Evolutionary conservation across 1,140 invertebrate genomes (phyloP), one percentile per base, ranked within the genome.

Genomic region (Odontomachus brunneus): DNA sequence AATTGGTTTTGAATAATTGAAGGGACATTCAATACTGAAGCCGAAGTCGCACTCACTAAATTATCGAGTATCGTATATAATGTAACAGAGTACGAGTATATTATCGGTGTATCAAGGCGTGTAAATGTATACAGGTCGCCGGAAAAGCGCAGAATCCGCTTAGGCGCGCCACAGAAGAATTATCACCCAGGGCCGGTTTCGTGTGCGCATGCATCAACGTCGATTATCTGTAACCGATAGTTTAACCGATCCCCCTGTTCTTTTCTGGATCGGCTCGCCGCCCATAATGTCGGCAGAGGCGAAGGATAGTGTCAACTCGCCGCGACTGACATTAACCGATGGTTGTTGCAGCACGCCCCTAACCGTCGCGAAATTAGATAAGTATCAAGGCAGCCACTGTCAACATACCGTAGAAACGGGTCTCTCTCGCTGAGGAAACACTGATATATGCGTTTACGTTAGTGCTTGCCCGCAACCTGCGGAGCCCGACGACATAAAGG

Each of bases 381-480:
- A 80, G 65, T 80, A 80, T 80, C 75, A 22, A 24, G 49, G 59
- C 17, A 38, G 33, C 38, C 15, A 80, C 75, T 80, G 75, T 80
- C 65, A 71, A 80, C 65, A 71, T 59, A 57, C 22, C 65, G 49
- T 4, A 69, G 65, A 67, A 14, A 29, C 74, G 65, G 29, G 48
- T 51, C 17, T 51, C 49, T 49, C 26, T n/a, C n/a, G n/a, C n/a
- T n/a, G 33, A 38, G 65, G 71, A 71, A 80, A 71, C 65, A 71
- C 22, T 57, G 75, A 69, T 51, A 48, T 14, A 14, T 55, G 62
- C 29, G 73, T 33, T 55, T 66, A 55, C 59, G 44, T 14, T 71
- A 22, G 24, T 26, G 49, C 2, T 51, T 9, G 44, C 62, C 48
- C 38, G 62, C 60, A 55, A 51, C 38, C 19, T 11, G 38, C 38